phyloP scores from a whole-genome alignment of 2,797 vertebrate species.

The Limnodromus scolopaceus region DNA sequence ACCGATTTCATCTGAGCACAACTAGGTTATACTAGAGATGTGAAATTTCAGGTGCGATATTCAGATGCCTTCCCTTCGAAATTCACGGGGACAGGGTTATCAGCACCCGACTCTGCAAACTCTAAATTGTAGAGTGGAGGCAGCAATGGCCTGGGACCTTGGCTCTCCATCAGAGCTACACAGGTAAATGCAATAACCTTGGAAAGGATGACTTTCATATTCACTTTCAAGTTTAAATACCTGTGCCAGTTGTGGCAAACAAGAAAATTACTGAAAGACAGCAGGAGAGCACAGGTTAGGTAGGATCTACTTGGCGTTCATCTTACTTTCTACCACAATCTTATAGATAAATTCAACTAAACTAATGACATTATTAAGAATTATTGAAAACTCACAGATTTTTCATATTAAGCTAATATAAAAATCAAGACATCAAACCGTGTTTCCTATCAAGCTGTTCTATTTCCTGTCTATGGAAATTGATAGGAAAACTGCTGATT shows the following conservation, averaged over 20 bases:
- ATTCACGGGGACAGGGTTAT: not conserved
- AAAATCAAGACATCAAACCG: not conserved
- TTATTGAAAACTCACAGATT: not conserved
- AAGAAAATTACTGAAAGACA: not conserved
- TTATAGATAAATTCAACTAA: not conserved
- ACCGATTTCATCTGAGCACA: not conserved
- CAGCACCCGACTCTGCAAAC: not conserved
- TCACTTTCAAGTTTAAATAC: not conserved
- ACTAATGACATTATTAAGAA: not conserved
- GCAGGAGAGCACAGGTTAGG: not conserved
- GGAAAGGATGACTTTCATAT: not conserved
- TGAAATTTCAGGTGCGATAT: not conserved
- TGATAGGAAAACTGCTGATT: not conserved
- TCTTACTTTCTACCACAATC: not conserved
- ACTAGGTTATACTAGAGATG: not conserved
- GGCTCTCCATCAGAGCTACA: not conserved
- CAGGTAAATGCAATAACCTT: not conserved
- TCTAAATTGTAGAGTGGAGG: not conserved
- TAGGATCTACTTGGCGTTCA: not conserved
- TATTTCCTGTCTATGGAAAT: not conserved
- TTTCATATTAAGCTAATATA: not conserved
- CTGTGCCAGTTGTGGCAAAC: not conserved
- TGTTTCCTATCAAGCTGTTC: not conserved
- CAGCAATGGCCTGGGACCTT: not conserved
- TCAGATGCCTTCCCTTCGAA: not conserved